These are phyloP conservation scores for Furcifer pardalis DNA, from an alignment of 2,797 vertebrate species.

Conservation along the genomic window DNA sequence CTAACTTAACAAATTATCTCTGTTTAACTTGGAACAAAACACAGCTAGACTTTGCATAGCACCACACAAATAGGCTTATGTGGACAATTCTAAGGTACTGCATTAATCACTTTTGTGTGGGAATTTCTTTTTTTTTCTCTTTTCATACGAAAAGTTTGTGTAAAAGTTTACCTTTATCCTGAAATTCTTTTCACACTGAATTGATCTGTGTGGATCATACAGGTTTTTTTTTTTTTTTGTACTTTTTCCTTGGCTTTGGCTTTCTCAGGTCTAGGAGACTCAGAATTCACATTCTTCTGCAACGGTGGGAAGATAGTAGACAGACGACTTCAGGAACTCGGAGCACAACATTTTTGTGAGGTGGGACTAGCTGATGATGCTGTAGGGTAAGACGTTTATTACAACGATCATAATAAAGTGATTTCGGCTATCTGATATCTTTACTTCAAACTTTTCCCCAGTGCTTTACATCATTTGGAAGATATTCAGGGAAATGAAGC, in stretches of 20 bases:
- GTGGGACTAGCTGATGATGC: conserved; percentile 94
- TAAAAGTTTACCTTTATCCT: not conserved
- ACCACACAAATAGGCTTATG: too few species aligned
- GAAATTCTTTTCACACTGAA: not conserved
- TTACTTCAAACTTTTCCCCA: conserved; percentile 24
- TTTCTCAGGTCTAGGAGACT: conserved; percentile 89
- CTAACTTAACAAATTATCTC: not conserved
- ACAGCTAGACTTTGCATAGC: not conserved
- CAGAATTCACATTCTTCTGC: conserved; percentile 94
- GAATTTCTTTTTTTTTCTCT: not conserved
- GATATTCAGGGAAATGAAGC: not conserved
- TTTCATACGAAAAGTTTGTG: not conserved
- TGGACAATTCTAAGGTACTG: not conserved
- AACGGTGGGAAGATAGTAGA: conserved; percentile 95
- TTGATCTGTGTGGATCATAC: not conserved
- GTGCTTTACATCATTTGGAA: not conserved
- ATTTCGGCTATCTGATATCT: not conserved
- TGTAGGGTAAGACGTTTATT: conserved; percentile 85
- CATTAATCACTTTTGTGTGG: too few species aligned
- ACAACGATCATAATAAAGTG: too few species aligned
- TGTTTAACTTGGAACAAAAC: not conserved
- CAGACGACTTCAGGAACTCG: conserved; percentile 85
- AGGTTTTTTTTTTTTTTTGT: not conserved
- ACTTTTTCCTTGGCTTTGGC: not conserved
- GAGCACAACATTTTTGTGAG: conserved; percentile 87